Evolutionary conservation across 2,888 invertebrate genomes (phyloP), one percentile per base, ranked within the genome.

Genomic region (Diabrotica balteata): DNA sequence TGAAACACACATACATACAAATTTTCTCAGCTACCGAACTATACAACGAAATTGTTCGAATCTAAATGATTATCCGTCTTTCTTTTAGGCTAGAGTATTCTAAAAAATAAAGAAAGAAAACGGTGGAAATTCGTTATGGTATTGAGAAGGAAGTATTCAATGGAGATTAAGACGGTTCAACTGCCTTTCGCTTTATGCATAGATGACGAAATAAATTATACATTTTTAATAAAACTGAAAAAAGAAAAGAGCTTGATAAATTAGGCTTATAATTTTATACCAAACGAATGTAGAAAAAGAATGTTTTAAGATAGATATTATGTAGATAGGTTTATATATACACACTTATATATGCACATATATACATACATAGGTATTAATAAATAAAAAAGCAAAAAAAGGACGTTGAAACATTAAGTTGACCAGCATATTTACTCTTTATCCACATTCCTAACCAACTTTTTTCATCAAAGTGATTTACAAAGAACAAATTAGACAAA

Each of bases 81-180:
- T 8, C 10, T 47, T 47, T 47, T 68, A 58, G 63, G 68, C 64
- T 60, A 60, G 67, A 32, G 32, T 32, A 32, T 32, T 50, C 62
- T 62, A 32, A 45, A 68, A 66, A 71, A 72, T 63, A 66, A 62
- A 59, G 61, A 32, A 32, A 32, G 70, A 64, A 52, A 10, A 59
- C 45, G 49, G 49, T n/a, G 45, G 55, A 66, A 70, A 68, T 66
- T 72, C 69, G 72, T 70, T 70, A 72, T 62, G 68, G 70, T 69
- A 70, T 66, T 64, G 69, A 57, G 50, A 70, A 63, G 65, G 59
- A 71, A 71, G 67, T 70, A 65, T 67, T 71, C 68, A 67, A 68
- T 69, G 67, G 67, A 72, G 71, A 73, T 73, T 75, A 69, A 63
- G 72, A 50, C 67, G 71, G 68, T 72, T 73, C 75, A 72, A 75